Evolutionary conservation across 2,113 vertebrate genomes (phyloP).

Genomic region (Labeo rohita): DNA sequence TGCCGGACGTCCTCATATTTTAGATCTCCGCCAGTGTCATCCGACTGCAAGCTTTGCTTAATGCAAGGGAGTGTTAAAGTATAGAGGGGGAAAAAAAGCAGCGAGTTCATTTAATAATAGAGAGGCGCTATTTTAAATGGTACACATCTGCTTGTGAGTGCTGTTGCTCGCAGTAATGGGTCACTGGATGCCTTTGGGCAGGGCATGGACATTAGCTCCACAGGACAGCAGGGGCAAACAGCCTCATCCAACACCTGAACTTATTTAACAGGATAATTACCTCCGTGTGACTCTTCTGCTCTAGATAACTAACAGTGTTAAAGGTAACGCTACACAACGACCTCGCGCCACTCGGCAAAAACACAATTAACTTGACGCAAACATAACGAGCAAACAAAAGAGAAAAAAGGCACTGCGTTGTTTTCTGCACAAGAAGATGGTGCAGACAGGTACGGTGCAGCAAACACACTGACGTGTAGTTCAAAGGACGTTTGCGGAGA

Average conservation of each 20-base stretch:
- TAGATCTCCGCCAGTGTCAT: neutral
- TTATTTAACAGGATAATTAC: slow-evolving; percentile 72
- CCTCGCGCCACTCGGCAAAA: slow-evolving; percentile 16
- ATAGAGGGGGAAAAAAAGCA: neutral
- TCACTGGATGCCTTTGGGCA: slow-evolving; percentile 60
- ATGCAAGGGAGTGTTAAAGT: slow-evolving; percentile 16
- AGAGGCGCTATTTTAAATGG: slow-evolving; percentile 36
- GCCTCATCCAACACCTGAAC: slow-evolving; percentile 64
- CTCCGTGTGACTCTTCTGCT: slow-evolving; percentile 69
- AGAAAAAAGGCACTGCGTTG: slow-evolving; percentile 1
- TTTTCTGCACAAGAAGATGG: slow-evolving; percentile 12
- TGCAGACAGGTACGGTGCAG: neutral
- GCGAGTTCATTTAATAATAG: slow-evolving; percentile 28
- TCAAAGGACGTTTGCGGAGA: slow-evolving; percentile 7
- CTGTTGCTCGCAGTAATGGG: slow-evolving; percentile 45
- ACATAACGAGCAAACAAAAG: slow-evolving; percentile 26
- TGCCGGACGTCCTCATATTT: neutral
- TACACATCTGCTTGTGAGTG: slow-evolving; percentile 49
- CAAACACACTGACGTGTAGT: neutral
- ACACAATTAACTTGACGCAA: slow-evolving; percentile 32
- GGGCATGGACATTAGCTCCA: slow-evolving; percentile 48
- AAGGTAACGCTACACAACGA: slow-evolving; percentile 60
- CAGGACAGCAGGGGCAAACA: slow-evolving; percentile 63
- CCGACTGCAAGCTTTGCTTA: neutral
- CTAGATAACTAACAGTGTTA: slow-evolving; percentile 64